Evolutionary conservation across 2,888 invertebrate genomes (phyloP), one percentile per base, ranked within the genome.

Genomic region (Acleris cristana): DNA sequence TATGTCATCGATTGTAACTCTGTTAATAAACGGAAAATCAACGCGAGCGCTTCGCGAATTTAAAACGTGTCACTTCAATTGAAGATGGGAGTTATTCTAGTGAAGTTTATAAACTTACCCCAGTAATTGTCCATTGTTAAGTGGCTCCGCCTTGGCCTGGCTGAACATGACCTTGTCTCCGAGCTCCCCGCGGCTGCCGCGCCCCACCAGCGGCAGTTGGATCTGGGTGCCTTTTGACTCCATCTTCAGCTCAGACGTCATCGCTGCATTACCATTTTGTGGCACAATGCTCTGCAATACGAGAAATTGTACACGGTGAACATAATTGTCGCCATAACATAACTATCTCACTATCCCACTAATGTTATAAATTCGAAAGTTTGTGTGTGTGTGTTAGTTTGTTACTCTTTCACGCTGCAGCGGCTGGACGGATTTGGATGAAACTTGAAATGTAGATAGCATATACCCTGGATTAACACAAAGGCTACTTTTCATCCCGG

Each of bases 81-180:
- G 16, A 18, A 7, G n/a, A 48, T 8, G 40, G 10, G 40, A 40
- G 40, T 40, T 40, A 40, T 14, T 14, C 40, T 40, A 12, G 40
- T 10, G 40, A 14, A 40, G 40, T 40, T 40, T 40, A 40, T 14
- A 40, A 40, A 80, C 88, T 91, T 82, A 95, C 95, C 94, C 94
- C 75, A 94, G 81, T 63, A 95, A 82, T 72, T 94, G 90, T 75
- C 93, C 95, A 87, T 95, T 95, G 79, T 95, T 95, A 78, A 95
- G 94, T 84, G 94, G 94, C 74, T 95, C 95, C 54, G 92, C 90
- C 79, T 85, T 93, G 80, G 83, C 79, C 73, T 81, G 89, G 52
- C 84, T 90, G 79, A 89, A 94, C 69, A 85, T 87, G 73, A 92
- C 92, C 71, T 90, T 90, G 66, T 92, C 92, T 64, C 81, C 88